Percentiles rank a stretch among this genome's conserved stretches.
Evolutionary conservation across 2,888 invertebrate genomes (phyloP).

Genomic region (Nudaria mundana): DNA sequence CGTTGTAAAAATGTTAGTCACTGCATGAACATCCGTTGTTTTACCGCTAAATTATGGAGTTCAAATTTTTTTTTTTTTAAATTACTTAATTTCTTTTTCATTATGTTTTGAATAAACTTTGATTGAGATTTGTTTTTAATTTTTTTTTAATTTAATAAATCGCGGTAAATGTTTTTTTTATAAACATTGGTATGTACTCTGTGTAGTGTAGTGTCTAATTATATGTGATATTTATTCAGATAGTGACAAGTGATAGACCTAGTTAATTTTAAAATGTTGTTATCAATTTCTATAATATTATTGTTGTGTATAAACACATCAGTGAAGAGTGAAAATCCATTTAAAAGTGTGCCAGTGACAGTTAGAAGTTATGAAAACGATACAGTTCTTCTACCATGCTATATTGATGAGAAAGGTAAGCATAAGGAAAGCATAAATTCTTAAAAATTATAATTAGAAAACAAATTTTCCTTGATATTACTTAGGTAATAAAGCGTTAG

Average conservation of each 20-base stretch:
- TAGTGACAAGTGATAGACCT: background rate
- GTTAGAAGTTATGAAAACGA: conserved; percentile 89
- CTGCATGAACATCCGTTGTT: conserved; percentile 29
- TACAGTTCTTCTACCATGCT: conserved; percentile 89
- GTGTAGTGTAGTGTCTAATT: too few species aligned
- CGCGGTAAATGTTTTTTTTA: too few species aligned
- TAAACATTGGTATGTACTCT: too few species aligned
- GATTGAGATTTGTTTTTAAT: too few species aligned
- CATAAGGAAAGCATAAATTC: too few species aligned
- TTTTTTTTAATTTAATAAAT: too few species aligned
- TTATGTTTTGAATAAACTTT: too few species aligned
- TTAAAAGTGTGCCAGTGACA: conserved; percentile 86
- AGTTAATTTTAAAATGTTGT: conserved; percentile 31
- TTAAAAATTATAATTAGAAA: background rate
- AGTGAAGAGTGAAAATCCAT: conserved; percentile 65
- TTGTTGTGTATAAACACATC: conserved; percentile 26
- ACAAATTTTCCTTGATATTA: background rate
- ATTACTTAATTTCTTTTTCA: conserved; percentile 10
- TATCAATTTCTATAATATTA: conserved; percentile 18
- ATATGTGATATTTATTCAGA: background rate
- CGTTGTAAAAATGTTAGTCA: conserved; percentile 24
- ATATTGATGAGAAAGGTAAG: conserved; percentile 84
- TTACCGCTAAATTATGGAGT: too few species aligned
- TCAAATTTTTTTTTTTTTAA: too few species aligned
- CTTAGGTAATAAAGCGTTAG: too few species aligned